Conservation (phyloP, 2,797 vertebrate species). For the Eospalax fontanierii region DNA sequence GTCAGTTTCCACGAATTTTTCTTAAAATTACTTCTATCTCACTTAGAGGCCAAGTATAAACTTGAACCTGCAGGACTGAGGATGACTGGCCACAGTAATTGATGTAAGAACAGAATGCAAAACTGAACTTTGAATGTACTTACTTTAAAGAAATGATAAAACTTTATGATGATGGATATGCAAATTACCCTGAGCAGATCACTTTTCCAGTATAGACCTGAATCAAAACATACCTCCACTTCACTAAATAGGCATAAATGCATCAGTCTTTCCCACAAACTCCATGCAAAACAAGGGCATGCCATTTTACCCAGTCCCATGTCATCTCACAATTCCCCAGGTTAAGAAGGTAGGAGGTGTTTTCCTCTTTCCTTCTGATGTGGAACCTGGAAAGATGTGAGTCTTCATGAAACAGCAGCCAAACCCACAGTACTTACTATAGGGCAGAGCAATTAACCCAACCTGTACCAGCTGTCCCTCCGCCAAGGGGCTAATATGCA, state of each 20-base stretch:
- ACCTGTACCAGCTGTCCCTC: no score
- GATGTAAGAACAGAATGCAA: neutral
- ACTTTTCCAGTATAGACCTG: neutral
- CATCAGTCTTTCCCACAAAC: neutral
- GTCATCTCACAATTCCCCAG: neutral
- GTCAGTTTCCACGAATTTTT: neutral
- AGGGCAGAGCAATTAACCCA: neutral
- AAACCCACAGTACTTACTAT: neutral
- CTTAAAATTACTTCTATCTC: neutral
- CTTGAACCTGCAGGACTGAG: neutral
- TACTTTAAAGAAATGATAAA: neutral
- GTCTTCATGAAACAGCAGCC: no score
- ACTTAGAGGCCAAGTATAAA: neutral
- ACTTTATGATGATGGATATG: neutral
- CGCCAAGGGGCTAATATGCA: no score
- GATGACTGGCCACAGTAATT: neutral
- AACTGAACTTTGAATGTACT: neutral
- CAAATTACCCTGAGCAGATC: neutral
- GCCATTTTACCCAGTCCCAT: neutral
- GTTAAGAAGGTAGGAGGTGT: neutral
- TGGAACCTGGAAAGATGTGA: neutral
- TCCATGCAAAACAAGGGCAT: neutral
- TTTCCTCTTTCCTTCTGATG: neutral
- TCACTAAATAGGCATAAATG: conserved; percentile 24
- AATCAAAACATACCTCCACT: neutral